These are phyloP conservation scores for Aldabrachelys gigantea DNA, from an alignment of 2,113 vertebrate species.

Conservation along the genomic window DNA sequence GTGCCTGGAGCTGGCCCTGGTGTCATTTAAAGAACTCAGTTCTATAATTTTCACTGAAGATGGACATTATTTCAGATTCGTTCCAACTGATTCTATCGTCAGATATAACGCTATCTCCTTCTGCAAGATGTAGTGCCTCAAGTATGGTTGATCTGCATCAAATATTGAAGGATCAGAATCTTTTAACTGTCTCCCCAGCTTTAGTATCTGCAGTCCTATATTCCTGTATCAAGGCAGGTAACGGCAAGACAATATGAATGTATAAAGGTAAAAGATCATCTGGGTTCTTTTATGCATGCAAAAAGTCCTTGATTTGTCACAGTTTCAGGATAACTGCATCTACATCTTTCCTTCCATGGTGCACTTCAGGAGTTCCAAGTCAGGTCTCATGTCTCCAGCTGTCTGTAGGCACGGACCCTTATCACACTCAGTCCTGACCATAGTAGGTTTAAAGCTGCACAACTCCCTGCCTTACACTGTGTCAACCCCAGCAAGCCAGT, in stretches of 20 bases:
- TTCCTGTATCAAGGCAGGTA: neutral
- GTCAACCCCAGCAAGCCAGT: too few relatives aligned
- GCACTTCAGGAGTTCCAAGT: too few relatives aligned
- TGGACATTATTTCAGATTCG: neutral
- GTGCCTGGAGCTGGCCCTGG: too few relatives aligned
- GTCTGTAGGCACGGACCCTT: too few relatives aligned
- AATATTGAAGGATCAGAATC: neutral
- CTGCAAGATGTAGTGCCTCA: neutral
- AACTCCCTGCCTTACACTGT: too few relatives aligned
- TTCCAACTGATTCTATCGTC: neutral
- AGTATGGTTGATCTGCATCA: neutral
- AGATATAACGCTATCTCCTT: neutral
- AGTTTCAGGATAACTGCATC: too few relatives aligned
- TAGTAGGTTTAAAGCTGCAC: too few relatives aligned
- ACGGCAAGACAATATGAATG: too few relatives aligned
- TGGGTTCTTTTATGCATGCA: fast-evolving
- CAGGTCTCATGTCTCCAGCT: too few relatives aligned
- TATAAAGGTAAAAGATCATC: too few relatives aligned
- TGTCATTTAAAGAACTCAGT: neutral
- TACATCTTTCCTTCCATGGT: too few relatives aligned
- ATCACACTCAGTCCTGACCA: too few relatives aligned
- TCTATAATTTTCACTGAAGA: neutral
- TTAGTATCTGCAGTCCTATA: neutral
- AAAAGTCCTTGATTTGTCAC: neutral
- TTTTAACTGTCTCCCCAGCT: neutral